Evolutionary conservation across 2,797 vertebrate species (phyloP).

Genomic region (Betta splendens): DNA sequence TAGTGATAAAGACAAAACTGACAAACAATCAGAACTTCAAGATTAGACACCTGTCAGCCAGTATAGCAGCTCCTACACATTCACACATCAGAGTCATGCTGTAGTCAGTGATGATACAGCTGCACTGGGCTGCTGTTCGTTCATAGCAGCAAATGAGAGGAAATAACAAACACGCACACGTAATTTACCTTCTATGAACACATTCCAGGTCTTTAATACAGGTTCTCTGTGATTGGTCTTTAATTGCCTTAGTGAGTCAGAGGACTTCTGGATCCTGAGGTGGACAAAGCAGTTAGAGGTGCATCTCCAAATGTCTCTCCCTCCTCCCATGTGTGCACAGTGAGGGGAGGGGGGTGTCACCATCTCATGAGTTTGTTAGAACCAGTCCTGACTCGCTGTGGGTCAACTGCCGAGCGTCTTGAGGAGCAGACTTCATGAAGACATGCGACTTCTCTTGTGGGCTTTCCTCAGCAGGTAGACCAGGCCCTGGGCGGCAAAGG

Average conservation of each 20-base stretch:
- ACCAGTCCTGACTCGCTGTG: conserved; percentile 4
- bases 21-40: background rate
- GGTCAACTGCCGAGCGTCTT: background rate
- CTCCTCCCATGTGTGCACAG: background rate
- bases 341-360: background rate
- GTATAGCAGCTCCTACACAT: background rate
- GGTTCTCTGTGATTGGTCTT: background rate
- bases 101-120: background rate
- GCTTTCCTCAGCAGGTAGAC: conserved; percentile 73
- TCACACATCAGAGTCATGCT: background rate
- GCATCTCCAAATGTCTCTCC: background rate
- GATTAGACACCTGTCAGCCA: background rate
- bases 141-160: background rate
- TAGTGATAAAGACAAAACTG: background rate
- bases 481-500: conserved; percentile 89
- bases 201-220: background rate
- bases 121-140: too few species aligned
- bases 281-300: background rate
- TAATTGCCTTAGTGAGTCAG: conserved; percentile 4
- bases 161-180: background rate
- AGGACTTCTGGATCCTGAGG: conserved; percentile 19
- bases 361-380: background rate
- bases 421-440: conserved; percentile 46
- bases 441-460: conserved; percentile 54
- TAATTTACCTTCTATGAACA: background rate